A percentile compares a stretch with the other conserved stretches of the same genome.
These are phyloP conservation scores for Sciurus carolinensis DNA, from an alignment of 2,797 vertebrate species.

Conservation along the genomic window DNA sequence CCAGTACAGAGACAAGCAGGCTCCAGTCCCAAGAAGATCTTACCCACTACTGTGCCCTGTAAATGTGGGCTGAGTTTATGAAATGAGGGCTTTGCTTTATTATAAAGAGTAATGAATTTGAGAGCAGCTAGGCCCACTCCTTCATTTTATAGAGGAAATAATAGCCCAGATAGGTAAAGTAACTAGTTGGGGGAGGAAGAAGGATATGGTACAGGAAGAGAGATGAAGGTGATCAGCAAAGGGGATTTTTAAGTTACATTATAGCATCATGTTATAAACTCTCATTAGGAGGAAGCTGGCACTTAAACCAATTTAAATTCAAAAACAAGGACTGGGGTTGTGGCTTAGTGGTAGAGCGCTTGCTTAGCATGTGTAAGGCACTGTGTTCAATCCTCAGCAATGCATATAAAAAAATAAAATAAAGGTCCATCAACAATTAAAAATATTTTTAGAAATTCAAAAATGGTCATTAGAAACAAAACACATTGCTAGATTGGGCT, in stretches of 20 bases:
- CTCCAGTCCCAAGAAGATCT: not conserved
- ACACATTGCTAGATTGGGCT: not conserved
- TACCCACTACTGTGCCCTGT: not conserved
- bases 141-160: slow-evolving; percentile 23
- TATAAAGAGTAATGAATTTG: not conserved
- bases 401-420: no score
- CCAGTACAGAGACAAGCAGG: not conserved
- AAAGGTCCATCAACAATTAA: no score
- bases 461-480: not conserved
- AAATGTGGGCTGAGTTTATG: not conserved
- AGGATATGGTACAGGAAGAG: not conserved
- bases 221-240: not conserved
- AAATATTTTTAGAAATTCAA: not conserved
- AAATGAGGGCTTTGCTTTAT: slow-evolving; percentile 51
- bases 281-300: not conserved
- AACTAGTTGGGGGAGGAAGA: not conserved
- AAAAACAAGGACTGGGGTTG: no score
- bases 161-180: slow-evolving; percentile 21
- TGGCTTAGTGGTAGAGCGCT: no score
- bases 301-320: slow-evolving; percentile 19
- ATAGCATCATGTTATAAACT: not conserved
- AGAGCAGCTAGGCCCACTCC: not conserved
- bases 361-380: no score
- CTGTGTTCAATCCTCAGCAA: no score
- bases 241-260: not conserved